phyloP scores from a whole-genome alignment of 2,888 invertebrate species.

The Cheilosia pagana region DNA sequence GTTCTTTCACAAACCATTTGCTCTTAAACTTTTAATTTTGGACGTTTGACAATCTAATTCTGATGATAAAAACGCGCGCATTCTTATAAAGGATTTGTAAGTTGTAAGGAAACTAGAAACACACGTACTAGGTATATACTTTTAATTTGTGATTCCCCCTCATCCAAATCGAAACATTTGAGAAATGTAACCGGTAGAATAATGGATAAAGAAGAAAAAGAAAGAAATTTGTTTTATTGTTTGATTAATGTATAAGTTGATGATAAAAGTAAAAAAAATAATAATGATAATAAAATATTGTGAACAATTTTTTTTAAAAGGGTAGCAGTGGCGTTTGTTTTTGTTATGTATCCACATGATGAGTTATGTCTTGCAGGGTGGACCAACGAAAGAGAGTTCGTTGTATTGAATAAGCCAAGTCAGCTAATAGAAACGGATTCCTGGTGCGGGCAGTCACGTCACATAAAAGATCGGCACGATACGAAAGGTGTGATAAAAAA shows the following conservation, averaged over 20 bases:
- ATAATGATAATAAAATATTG: conserved; percentile 57
- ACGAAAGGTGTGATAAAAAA: too few species aligned
- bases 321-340: not conserved
- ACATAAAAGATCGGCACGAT: too few species aligned
- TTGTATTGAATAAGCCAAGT: too few species aligned
- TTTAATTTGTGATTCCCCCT: conserved; percentile 61
- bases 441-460: too few species aligned
- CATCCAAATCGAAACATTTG: conserved; percentile 54
- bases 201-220: conserved; percentile 36
- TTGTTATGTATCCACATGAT: too few species aligned
- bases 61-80: conserved; percentile 54
- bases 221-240: conserved; percentile 65
- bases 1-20: conserved; percentile 5
- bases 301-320: conserved; percentile 66
- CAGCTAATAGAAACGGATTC: too few species aligned
- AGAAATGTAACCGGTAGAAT: conserved; percentile 57
- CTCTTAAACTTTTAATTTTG: conserved; percentile 19
- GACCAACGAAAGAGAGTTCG: too few species aligned
- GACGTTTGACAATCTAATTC: conserved; percentile 61
- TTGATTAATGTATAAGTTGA: conserved; percentile 74
- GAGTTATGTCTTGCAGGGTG: too few species aligned
- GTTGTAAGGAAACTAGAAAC: conserved; percentile 23
- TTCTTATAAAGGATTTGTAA: conserved; percentile 49
- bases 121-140: not conserved
- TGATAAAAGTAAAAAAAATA: conserved; percentile 51